Evolutionary conservation across 2,113 vertebrate species (phyloP).

Genomic region (Phrynosoma platyrhinos): DNA sequence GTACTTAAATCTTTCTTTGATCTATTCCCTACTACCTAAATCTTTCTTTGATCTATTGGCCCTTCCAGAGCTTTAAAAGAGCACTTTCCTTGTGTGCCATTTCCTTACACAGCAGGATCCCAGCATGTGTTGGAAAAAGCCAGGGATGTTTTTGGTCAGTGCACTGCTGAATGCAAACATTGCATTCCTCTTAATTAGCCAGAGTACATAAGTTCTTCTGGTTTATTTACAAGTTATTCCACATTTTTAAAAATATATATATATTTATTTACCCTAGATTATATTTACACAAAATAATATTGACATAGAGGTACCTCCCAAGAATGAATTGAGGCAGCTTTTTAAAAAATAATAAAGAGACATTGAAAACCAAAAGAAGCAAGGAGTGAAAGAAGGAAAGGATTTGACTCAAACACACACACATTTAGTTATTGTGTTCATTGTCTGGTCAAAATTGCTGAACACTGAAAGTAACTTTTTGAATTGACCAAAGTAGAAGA

Average conservation of each 20-base stretch:
- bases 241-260: too few relatives aligned
- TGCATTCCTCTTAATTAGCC: constrained; percentile 28
- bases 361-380: not conserved
- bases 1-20: too few relatives aligned
- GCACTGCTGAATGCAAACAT: not conserved
- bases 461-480: too few relatives aligned
- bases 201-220: not conserved
- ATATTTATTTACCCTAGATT: not conserved
- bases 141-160: constrained; percentile 13
- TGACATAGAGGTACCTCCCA: not conserved
- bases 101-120: constrained; percentile 19
- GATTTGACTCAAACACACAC: too few relatives aligned
- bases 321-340: not conserved
- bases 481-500: not conserved
- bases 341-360: not conserved
- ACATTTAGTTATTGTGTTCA: too few relatives aligned
- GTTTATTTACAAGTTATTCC: constrained; percentile 2
- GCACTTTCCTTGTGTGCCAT: constrained; percentile 34
- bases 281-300: not conserved
- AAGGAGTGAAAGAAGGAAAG: not conserved
- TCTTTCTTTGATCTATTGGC: constrained; percentile 20
- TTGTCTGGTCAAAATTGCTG: too few relatives aligned
- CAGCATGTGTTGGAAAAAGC: constrained; percentile 24
- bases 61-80: not conserved
- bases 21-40: constrained; percentile 19